These are phyloP conservation scores for Incurvaria masculella DNA, from an alignment of 2,888 invertebrate genomes.

Conservation along the genomic window DNA sequence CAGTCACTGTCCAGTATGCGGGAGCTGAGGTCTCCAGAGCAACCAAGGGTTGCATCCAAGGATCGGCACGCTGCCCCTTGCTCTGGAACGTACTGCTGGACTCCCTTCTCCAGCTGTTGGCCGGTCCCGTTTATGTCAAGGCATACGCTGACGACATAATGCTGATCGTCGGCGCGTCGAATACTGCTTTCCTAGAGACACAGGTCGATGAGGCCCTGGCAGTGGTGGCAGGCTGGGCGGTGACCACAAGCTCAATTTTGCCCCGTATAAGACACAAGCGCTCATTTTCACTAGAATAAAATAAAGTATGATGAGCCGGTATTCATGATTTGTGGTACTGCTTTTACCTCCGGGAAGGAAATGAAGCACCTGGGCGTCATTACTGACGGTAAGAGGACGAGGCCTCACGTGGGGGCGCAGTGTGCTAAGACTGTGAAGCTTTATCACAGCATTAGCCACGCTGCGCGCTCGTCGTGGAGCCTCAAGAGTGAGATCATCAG, in stretches of 20 bases:
- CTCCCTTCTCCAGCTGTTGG: conserved; percentile 4
- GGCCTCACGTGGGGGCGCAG: neutral
- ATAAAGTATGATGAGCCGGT: conserved; percentile 5
- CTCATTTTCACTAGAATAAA: conserved; percentile 4
- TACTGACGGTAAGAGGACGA: conserved; percentile 6
- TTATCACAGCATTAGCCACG: conserved; percentile 3
- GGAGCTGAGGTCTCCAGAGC: conserved; percentile 2
- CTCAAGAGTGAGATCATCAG: conserved; percentile 2
- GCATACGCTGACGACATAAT: conserved; percentile 9
- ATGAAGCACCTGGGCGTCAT: conserved; percentile 10
- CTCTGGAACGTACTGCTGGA: conserved; percentile 13
- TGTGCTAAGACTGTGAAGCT: conserved; percentile 6
- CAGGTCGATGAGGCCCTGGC: conserved; percentile 5
- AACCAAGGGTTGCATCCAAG: conserved; percentile 16
- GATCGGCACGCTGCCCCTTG: conserved; percentile 12
- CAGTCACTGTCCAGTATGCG: conserved; percentile 8
- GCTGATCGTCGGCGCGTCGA: conserved; percentile 5
- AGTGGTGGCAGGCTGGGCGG: conserved; percentile 6
- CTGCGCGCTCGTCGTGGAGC: conserved; percentile 6
- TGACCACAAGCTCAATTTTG: conserved; percentile 2
- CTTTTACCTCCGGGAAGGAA: neutral
- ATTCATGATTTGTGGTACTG: conserved; percentile 2
- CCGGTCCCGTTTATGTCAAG: neutral
- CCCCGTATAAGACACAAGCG: conserved; percentile 6
- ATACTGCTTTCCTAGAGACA: neutral